Conservation (phyloP, 2,113 vertebrate species). For the Anolis carolinensis region DNA sequence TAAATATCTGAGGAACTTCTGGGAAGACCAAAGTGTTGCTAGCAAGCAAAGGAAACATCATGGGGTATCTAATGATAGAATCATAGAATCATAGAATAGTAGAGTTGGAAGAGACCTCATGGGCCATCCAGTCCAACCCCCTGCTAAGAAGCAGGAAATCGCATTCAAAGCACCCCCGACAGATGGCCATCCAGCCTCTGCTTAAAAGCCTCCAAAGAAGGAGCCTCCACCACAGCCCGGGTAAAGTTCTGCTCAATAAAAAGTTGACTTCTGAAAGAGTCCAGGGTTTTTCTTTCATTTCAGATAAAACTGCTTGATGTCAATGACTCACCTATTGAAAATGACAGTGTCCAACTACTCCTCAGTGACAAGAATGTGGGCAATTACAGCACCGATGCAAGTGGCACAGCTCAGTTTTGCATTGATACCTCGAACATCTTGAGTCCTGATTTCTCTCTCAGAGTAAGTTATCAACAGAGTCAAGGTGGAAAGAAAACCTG, state of each 20-base stretch:
- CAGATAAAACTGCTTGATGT: conserved; percentile 64
- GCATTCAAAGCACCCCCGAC: too few species aligned
- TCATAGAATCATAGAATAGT: too few species aligned
- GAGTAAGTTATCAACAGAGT: conserved; percentile 57
- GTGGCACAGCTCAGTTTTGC: conserved; percentile 53
- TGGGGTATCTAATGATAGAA: not conserved
- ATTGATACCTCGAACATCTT: conserved; percentile 65
- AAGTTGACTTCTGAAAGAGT: not conserved
- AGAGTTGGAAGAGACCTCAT: too few species aligned
- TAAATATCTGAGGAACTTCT: not conserved
- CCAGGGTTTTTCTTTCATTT: not conserved
- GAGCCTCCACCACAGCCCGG: too few species aligned
- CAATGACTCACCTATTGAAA: conserved; percentile 58
- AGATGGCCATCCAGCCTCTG: too few species aligned
- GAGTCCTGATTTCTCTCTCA: conserved; percentile 61
- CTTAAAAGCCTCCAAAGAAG: too few species aligned
- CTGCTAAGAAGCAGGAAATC: too few species aligned
- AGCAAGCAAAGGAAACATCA: not conserved
- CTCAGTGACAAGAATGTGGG: conserved; percentile 53
- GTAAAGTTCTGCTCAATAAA: fast-evolving
- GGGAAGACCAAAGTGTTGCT: not conserved
- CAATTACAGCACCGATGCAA: conserved; percentile 63
- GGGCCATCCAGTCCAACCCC: too few species aligned
- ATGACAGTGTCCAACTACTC: conserved; percentile 63
- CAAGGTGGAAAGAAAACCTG: not conserved